Evolutionary conservation across 1,140 invertebrate genomes (phyloP).

Genomic region (Apis dorsata): DNA sequence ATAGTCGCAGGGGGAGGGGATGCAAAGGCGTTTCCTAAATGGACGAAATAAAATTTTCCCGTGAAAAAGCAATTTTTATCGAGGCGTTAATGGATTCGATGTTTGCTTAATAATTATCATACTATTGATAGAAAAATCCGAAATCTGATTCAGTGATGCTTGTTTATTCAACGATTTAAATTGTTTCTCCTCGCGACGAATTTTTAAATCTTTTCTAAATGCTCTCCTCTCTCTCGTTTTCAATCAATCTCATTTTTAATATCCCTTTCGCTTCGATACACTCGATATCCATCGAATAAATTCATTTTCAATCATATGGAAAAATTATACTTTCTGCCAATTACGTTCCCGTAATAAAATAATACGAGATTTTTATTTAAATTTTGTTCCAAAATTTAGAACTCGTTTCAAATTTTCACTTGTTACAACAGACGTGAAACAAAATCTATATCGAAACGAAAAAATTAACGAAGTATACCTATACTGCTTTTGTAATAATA

Average conservation of each 20-base stretch:
- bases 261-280: too few relatives aligned
- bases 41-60: not conserved
- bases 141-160: not conserved
- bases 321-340: not conserved
- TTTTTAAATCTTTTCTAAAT: not conserved
- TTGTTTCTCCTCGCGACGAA: not conserved
- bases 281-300: not conserved
- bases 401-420: too few relatives aligned
- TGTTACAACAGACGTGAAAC: too few relatives aligned
- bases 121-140: not conserved
- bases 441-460: too few relatives aligned
- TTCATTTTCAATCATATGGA: not conserved
- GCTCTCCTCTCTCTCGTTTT: not conserved
- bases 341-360: not conserved
- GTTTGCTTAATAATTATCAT: conserved; percentile 3
- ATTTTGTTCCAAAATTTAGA: not conserved
- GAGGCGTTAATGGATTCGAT: not conserved
- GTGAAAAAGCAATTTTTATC: not conserved
- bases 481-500: too few relatives aligned
- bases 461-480: too few relatives aligned
- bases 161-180: not conserved
- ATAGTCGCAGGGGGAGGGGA: not conserved
- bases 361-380: not conserved
- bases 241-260: not conserved
- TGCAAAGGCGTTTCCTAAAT: not conserved